Conservation (phyloP, 2,888 invertebrate genomes). For the Pammene fasciana region DNA sequence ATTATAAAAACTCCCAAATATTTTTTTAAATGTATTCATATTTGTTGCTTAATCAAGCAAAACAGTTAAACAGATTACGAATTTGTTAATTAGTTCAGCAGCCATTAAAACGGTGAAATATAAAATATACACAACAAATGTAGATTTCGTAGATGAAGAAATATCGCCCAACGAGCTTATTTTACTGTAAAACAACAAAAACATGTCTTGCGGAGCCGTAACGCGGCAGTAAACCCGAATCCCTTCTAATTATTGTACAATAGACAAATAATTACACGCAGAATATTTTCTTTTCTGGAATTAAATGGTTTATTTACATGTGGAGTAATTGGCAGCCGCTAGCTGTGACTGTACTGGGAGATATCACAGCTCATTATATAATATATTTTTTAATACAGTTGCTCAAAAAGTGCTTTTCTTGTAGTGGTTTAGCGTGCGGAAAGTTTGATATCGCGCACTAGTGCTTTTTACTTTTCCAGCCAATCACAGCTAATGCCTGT, state of each 20-base stretch:
- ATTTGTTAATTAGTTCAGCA: background rate
- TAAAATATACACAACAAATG: background rate
- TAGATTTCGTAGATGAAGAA: constrained; percentile 15
- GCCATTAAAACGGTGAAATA: background rate
- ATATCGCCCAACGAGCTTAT: background rate
- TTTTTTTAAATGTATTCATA: background rate
- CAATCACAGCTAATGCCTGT: too few relatives aligned
- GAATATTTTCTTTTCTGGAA: constrained; percentile 39
- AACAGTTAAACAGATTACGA: background rate
- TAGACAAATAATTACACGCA: constrained; percentile 36
- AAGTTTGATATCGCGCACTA: too few relatives aligned
- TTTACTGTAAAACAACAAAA: constrained; percentile 7
- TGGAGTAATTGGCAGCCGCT: constrained; percentile 32
- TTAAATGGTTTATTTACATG: constrained; percentile 19
- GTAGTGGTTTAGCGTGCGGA: too few relatives aligned
- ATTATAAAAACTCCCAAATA: background rate
- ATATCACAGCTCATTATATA: background rate
- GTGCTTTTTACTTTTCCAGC: too few relatives aligned
- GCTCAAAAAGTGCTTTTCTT: too few relatives aligned
- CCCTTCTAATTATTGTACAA: constrained; percentile 30
- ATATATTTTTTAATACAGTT: background rate
- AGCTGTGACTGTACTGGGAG: constrained; percentile 3
- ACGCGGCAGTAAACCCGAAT: constrained; percentile 13
- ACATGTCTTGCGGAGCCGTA: background rate
- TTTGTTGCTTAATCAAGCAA: background rate